Conservation (phyloP, 2,113 vertebrate genomes). For the Etia nguti region DNA sequence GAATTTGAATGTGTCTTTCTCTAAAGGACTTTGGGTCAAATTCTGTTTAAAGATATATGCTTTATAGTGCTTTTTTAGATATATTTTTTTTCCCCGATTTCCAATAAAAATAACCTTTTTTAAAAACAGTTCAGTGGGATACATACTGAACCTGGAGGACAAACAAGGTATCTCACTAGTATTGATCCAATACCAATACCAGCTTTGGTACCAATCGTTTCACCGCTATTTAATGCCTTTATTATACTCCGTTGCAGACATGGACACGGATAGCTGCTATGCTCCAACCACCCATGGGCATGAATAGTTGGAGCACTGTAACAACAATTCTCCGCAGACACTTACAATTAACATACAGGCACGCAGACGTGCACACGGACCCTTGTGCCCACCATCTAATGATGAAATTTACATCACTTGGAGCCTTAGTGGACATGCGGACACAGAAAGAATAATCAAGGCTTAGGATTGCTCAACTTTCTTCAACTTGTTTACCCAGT, state of each 20-base stretch:
- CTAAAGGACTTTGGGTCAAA: not conserved
- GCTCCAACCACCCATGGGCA: not conserved
- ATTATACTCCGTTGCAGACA: not conserved
- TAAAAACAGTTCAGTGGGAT: not conserved
- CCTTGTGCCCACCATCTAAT: not conserved
- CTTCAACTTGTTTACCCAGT: not conserved
- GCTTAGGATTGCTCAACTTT: not conserved
- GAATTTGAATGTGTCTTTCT: not conserved
- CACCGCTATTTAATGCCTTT: not conserved
- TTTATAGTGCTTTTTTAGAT: not conserved
- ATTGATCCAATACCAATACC: not conserved
- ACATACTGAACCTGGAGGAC: not conserved
- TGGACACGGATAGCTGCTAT: not conserved
- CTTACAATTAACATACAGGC: not conserved
- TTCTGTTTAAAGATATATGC: not conserved
- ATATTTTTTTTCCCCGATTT: not conserved
- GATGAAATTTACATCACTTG: not conserved
- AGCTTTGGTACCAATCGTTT: not conserved
- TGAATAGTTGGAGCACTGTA: not conserved
- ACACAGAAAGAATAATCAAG: not conserved
- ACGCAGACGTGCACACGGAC: not conserved
- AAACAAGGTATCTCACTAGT: not conserved
- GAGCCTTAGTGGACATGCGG: not conserved
- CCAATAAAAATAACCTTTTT: not conserved
- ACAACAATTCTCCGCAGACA: not conserved